These are phyloP conservation scores for Cephus runcator DNA, from an alignment of 2,888 invertebrate genomes.

Conservation along the genomic window DNA sequence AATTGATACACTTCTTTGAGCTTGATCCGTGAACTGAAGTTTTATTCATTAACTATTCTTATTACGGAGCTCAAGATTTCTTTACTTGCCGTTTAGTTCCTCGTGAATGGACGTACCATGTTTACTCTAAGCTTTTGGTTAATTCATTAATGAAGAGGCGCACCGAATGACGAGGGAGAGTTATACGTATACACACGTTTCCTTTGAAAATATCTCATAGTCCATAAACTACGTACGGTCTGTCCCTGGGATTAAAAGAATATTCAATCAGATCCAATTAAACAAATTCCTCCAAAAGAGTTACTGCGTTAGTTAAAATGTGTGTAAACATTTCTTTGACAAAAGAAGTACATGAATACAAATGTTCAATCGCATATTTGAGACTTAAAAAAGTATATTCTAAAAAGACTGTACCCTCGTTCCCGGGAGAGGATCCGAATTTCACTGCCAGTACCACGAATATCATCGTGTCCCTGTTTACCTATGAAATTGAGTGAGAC, in stretches of 20 bases:
- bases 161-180: not conserved
- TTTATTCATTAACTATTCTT: not conserved
- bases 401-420: not conserved
- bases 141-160: not conserved
- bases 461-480: too few relatives aligned
- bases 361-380: not conserved
- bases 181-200: not conserved
- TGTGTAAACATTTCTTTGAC: not conserved
- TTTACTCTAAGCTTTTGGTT: conserved; percentile 34
- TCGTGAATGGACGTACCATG: conserved; percentile 59
- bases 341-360: not conserved
- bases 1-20: not conserved
- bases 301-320: not conserved
- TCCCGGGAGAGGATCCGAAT: too few relatives aligned
- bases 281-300: not conserved
- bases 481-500: too few relatives aligned
- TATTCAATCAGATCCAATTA: not conserved
- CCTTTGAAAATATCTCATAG: not conserved
- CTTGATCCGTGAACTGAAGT: not conserved
- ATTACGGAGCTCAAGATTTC: not conserved
- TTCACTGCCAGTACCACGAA: too few relatives aligned
- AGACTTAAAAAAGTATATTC: not conserved
- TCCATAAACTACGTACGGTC: not conserved
- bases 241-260: not conserved
- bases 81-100: conserved; percentile 26